Conservation (phyloP, 2,113 vertebrate genomes). For the Trinectes maculatus region DNA sequence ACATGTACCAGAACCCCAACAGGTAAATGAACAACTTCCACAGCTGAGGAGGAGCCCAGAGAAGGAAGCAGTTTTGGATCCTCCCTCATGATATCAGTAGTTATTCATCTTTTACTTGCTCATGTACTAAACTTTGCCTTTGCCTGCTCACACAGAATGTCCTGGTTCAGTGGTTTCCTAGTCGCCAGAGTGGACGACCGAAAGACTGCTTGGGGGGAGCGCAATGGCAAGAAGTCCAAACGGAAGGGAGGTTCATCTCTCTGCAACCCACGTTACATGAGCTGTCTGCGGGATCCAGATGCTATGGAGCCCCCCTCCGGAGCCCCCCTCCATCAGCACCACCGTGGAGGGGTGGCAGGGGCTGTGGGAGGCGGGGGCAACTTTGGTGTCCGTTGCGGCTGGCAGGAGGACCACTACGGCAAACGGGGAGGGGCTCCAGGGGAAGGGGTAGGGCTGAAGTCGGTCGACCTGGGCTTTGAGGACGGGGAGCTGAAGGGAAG, state of each 20-base stretch:
- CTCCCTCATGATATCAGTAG: not conserved
- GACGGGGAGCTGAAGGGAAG: constrained; percentile 82
- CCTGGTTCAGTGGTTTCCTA: constrained; percentile 97
- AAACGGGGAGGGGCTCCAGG: constrained; percentile 79
- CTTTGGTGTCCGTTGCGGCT: constrained; percentile 86
- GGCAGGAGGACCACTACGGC: constrained; percentile 95
- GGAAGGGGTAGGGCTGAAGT: constrained; percentile 87
- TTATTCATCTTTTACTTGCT: not conserved
- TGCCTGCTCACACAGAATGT: constrained; percentile 85
- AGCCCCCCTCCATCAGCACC: constrained; percentile 79
- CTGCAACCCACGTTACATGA: constrained; percentile 93
- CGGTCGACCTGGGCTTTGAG: constrained; percentile 88
- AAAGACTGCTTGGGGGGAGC: constrained; percentile 95
- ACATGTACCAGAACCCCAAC: constrained; percentile 83
- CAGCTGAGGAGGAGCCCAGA: not conserved
- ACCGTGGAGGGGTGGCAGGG: constrained; percentile 73
- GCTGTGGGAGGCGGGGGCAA: constrained; percentile 75
- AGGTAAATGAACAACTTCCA: constrained; percentile 64
- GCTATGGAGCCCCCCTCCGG: constrained; percentile 82
- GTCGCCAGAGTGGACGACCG: constrained; percentile 95
- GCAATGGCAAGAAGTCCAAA: constrained; percentile 93
- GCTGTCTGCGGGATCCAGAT: constrained; percentile 93
- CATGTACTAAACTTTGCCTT: constrained; percentile 9
- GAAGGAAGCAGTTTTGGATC: not conserved
- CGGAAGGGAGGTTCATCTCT: constrained; percentile 87